Evolutionary conservation across 2,113 vertebrate species (phyloP).

Genomic region (Podiceps cristatus): DNA sequence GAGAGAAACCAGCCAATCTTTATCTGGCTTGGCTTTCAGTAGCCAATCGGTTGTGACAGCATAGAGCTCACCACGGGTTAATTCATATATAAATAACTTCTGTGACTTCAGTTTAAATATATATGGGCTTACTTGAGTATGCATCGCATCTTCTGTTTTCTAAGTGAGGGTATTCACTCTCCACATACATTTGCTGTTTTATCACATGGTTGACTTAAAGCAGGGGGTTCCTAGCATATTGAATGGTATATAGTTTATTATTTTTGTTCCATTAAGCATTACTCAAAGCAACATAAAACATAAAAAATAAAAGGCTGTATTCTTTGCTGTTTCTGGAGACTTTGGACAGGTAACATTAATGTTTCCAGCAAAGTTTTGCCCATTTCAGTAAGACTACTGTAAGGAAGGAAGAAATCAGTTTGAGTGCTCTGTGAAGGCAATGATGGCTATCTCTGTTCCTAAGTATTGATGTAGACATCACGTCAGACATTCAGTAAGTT

Average conservation of each 20-base stretch:
- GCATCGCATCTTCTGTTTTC: not conserved
- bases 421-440: not conserved
- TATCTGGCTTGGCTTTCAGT: slow-evolving; percentile 4
- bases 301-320: not conserved
- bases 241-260: not conserved
- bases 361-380: not conserved
- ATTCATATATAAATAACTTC: not conserved
- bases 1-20: slow-evolving; percentile 2
- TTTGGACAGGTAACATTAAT: not conserved
- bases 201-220: not conserved
- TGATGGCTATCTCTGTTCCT: not conserved
- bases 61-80: not conserved
- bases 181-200: not conserved
- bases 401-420: not conserved
- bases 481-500: not conserved
- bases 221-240: not conserved
- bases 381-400: not conserved
- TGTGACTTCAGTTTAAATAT: not conserved
- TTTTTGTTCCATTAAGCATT: not conserved
- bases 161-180: not conserved
- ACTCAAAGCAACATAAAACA: not conserved
- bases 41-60: slow-evolving; percentile 1
- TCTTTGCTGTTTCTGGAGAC: not conserved
- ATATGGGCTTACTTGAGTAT: not conserved
- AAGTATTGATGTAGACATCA: not conserved